phyloP scores from a whole-genome alignment of 2,113 vertebrate species.

The Phasianus colchicus region DNA sequence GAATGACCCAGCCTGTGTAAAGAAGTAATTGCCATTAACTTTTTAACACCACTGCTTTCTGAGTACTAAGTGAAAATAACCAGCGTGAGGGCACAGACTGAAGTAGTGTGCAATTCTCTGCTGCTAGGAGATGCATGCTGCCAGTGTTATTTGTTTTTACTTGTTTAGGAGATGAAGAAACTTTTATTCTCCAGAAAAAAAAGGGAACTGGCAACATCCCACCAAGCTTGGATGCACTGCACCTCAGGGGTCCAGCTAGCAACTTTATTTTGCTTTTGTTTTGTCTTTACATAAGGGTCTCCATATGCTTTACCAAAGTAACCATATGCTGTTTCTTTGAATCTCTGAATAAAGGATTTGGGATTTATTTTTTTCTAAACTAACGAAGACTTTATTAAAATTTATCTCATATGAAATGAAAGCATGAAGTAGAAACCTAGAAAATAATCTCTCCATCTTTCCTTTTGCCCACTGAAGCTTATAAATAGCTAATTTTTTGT shows the following conservation, averaged over 20 bases:
- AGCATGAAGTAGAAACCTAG: background rate
- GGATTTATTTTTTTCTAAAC: background rate
- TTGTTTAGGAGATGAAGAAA: constrained; percentile 39
- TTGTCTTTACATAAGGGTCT: constrained; percentile 47
- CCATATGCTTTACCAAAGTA: constrained; percentile 56
- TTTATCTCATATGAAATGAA: constrained; percentile 1
- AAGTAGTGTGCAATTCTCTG: background rate
- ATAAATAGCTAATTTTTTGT: background rate
- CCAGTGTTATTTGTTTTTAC: background rate
- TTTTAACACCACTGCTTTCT: background rate
- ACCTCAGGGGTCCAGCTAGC: constrained; percentile 27
- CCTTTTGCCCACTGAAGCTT: background rate
- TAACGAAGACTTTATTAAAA: background rate
- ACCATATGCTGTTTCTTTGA: constrained; percentile 16
- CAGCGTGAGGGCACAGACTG: background rate
- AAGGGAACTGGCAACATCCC: constrained; percentile 43
- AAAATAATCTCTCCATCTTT: background rate
- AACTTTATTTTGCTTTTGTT: constrained; percentile 55
- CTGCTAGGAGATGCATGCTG: constrained; percentile 8
- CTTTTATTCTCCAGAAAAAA: constrained; percentile 19
- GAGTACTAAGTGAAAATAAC: background rate
- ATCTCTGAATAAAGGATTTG: background rate
- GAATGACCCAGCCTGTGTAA: background rate
- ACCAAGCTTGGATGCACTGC: constrained; percentile 15
- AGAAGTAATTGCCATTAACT: background rate